Base-by-base conservation (phyloP, 2,888 invertebrate species). In the Chesias legatella region DNA sequence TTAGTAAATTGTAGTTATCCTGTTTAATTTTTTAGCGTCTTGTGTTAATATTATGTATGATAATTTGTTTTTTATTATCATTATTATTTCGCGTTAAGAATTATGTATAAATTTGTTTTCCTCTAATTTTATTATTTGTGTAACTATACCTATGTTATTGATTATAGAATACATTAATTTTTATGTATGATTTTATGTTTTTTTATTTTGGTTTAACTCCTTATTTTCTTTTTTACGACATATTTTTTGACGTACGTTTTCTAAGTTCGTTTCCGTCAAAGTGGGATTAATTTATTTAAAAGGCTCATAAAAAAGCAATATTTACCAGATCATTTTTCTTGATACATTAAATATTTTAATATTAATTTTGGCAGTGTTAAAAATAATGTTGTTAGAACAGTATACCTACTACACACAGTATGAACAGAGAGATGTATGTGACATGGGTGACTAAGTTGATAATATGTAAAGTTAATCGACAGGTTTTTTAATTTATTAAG, bases 71-170 rank as follows among this genome's bases (percentile, higher is more conserved):
- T 82, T 63, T 17, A n/a, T 60, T 49, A 41, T 71, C 75, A 73
- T 76, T 79, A 79, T 64, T 77, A 77, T 79, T 48, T 82, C 76
- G 80, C 79, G 78, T 85, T 86, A 85, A 85, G 84, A 74, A 77
- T 80, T 85, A 84, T 84, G 83, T 85, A 85, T 83, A 85, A 86
- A 84, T 79, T 86, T 86, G 85, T 86, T 88, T 88, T 85, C 76
- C 73, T 78, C 65, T 85, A 83, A 86, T 85, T 84, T 85, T 88
- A 84, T 86, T 86, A 79, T 84, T 80, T 81, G 82, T 86, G 85
- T 86, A 84, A 84, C 78, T 83, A 83, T 83, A 82, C 80, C 72
- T 86, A 86, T 86, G 86, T 86, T 86, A 86, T 86, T 82, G 84
- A 85, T 79, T 73, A 86, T 86, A 88, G 83, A 88, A 85, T 88